Base-by-base conservation (phyloP, 2,888 invertebrate genomes). In the Pegoplata infirma region DNA sequence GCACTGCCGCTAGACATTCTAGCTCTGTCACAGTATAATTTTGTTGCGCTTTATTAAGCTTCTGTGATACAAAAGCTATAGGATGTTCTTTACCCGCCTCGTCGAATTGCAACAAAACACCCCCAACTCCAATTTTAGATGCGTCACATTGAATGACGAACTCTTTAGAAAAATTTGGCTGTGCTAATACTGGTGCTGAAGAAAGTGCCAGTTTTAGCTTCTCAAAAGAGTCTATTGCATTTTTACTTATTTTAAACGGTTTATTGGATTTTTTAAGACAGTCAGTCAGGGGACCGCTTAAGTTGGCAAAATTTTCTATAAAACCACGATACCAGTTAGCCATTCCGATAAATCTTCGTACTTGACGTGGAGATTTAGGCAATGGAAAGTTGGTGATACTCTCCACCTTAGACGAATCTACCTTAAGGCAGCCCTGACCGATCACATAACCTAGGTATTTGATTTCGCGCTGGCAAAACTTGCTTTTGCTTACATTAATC, bases 321-420 rank as follows among this genome's bases (percentile, higher is more conserved):
- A 23, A 14, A 47, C 51, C 14, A 7, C 66, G 8, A 12, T 66
- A 66, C 56, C 59, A 59, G 21, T 47, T 25, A n/a, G 16, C 21
- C 58, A 58, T 58, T 4, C 32, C 55, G 1, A 55, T 16, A 12
- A 32, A 55, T 2, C 55, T 28, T 1, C 55, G 8, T 0, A 19
- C 10, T 17, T 55, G 32, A 12, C 51, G 10, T n/a, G 51, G 51
- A 4, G 51, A n/a, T 21, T 25, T 51, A n/a, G 23, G 44, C 3
- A 47, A 7, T 5, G 46, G 44, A 32, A 61, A 61, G 8, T 46
- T 28, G 3, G 1, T 14, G 1, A 61, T 49, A 0, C 51, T 12
- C 25, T 25, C n/a, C 1, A 67, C 67, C 44, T 67, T 67, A n/a
- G 53, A 53, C 1, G 55, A 44, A 32, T 67, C 67, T 12, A 55